phyloP scores from a whole-genome alignment of 2,113 vertebrate genomes.

The Aspidoscelis tigris region DNA sequence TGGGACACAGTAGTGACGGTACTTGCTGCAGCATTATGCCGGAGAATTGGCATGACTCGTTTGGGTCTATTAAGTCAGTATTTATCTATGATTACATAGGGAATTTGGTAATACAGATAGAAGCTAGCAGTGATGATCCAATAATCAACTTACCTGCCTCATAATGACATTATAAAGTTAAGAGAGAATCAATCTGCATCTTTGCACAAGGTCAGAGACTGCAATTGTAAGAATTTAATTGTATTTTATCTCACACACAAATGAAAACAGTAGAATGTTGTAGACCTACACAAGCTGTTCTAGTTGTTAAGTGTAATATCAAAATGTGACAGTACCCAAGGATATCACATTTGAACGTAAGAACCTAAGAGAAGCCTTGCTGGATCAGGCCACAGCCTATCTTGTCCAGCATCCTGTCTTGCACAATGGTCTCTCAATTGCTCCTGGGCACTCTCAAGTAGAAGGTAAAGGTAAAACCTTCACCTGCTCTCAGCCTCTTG shows the following conservation, averaged over 20 bases:
- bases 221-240: slow-evolving; percentile 28
- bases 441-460: no score
- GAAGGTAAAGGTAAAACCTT: no score
- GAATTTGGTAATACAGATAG: slow-evolving; percentile 81
- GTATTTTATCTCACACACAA: background rate
- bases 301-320: background rate
- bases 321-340: background rate
- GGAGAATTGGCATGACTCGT: slow-evolving; percentile 81
- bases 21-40: slow-evolving; percentile 61
- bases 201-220: slow-evolving; percentile 42
- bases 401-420: no score
- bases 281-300: background rate
- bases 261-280: background rate
- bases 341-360: no score
- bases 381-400: no score
- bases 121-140: slow-evolving; percentile 82
- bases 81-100: slow-evolving; percentile 72
- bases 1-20: slow-evolving; percentile 74
- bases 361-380: no score
- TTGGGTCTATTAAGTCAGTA: slow-evolving; percentile 81
- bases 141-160: slow-evolving; percentile 82
- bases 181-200: slow-evolving; percentile 46
- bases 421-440: no score
- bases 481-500: no score
- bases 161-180: slow-evolving; percentile 58